Percentiles rank a stretch among this genome's conserved stretches.
These are phyloP conservation scores for Alosa alosa DNA, from an alignment of 2,113 vertebrate genomes.

Conservation along the genomic window DNA sequence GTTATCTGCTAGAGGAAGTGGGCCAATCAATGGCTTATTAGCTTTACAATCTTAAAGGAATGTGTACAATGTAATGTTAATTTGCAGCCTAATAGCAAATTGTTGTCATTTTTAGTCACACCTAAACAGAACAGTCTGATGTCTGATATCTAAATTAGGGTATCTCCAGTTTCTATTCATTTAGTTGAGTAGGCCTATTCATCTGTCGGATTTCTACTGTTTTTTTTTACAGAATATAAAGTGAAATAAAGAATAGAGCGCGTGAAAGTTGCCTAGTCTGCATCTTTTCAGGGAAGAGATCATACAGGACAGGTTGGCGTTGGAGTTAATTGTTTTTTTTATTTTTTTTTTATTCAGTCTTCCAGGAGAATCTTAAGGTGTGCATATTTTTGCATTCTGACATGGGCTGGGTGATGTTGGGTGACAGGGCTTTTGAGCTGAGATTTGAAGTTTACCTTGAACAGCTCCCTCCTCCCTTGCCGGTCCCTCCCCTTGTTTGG, in stretches of 20 bases:
- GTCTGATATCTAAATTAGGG: background rate
- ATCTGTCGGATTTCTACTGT: background rate
- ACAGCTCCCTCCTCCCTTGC: background rate
- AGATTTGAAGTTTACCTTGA: background rate
- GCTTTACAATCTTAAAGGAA: background rate
- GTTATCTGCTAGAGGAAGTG: background rate
- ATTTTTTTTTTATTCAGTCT: background rate
- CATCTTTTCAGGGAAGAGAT: background rate
- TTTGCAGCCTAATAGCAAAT: background rate
- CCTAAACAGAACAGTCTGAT: background rate
- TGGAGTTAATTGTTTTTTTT: no score
- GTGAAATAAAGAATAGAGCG: background rate
- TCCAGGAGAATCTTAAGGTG: background rate
- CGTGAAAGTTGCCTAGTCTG: background rate
- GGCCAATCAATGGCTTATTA: background rate
- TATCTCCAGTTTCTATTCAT: background rate
- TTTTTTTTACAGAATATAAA: background rate
- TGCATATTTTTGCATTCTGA: background rate
- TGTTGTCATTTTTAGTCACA: background rate
- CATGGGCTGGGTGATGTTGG: background rate
- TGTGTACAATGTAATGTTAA: no score
- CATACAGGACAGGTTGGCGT: background rate
- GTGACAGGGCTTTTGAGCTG: background rate
- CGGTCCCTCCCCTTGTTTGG: constrained; percentile 25
- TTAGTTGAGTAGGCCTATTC: background rate